These are phyloP conservation scores for Patella depressa DNA, from an alignment of 2,888 invertebrate species.

Conservation along the genomic window DNA sequence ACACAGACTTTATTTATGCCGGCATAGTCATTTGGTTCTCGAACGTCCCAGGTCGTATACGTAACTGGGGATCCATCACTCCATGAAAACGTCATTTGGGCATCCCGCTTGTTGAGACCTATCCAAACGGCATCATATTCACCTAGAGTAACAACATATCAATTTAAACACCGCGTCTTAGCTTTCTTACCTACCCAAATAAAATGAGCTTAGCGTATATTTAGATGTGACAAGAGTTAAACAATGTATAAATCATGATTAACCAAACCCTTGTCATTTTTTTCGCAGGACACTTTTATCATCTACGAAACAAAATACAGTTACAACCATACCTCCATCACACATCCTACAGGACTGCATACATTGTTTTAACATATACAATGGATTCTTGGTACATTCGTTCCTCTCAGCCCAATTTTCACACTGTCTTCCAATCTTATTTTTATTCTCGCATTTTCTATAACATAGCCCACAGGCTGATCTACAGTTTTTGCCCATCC, in stretches of 20 bases:
- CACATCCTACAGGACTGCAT: conserved; percentile 53
- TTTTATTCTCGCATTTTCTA: conserved; percentile 38
- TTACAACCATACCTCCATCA: conserved; percentile 41
- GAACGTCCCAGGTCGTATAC: conserved; percentile 54
- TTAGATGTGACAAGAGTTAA: too few species aligned
- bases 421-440: conserved; percentile 38
- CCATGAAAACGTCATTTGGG: conserved; percentile 48
- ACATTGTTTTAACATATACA: conserved; percentile 55
- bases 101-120: conserved; percentile 47
- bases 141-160: conserved; percentile 11
- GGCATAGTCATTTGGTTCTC: conserved; percentile 51
- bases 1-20: conserved; percentile 37
- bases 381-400: conserved; percentile 49
- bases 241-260: too few species aligned
- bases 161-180: not conserved
- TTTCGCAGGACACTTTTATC: too few species aligned
- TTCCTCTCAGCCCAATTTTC: conserved; percentile 44
- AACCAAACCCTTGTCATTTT: too few species aligned
- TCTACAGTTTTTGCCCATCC: conserved; percentile 52
- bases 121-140: conserved; percentile 39
- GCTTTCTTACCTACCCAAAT: too few species aligned
- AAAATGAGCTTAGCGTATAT: too few species aligned
- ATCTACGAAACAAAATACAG: too few species aligned
- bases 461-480: conserved; percentile 47
- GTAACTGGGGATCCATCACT: conserved; percentile 45